These are phyloP conservation scores for Cataglyphis livida DNA, from an alignment of 2,888 invertebrate species.

Conservation along the genomic window DNA sequence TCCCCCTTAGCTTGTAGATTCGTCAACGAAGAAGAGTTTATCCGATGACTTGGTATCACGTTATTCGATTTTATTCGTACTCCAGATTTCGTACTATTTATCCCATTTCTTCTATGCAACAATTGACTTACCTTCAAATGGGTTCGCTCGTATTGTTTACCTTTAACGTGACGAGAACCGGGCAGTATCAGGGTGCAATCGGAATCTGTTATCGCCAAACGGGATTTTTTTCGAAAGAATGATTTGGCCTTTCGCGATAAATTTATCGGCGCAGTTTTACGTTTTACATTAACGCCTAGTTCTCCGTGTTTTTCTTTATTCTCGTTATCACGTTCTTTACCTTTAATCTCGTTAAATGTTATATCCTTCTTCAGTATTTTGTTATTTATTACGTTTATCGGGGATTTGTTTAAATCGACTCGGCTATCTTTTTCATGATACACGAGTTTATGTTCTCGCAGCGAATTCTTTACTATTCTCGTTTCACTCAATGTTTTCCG, in stretches of 20 bases:
- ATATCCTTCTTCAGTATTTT: conserved; percentile 38
- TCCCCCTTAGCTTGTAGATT: conserved; percentile 42
- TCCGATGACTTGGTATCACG: not conserved
- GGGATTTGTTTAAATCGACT: not conserved
- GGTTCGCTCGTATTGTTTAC: conserved; percentile 47
- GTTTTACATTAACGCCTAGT: conserved; percentile 1
- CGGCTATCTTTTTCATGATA: not conserved
- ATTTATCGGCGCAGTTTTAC: conserved; percentile 45
- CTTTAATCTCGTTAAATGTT: not conserved
- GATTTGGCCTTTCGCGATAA: conserved; percentile 68
- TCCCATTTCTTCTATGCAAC: conserved; percentile 1
- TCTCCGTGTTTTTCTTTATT: not conserved
- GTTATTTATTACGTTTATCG: not conserved
- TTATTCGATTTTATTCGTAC: not conserved
- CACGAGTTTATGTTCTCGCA: not conserved
- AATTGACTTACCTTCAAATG: not conserved
- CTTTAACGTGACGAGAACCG: conserved; percentile 54
- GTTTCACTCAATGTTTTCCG: not conserved
- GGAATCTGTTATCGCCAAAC: conserved; percentile 62
- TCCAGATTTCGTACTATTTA: not conserved
- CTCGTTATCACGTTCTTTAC: conserved; percentile 29
- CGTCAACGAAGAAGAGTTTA: conserved; percentile 7
- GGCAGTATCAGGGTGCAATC: conserved; percentile 66
- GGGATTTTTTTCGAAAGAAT: conserved; percentile 67
- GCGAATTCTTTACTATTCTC: not conserved